phyloP scores from a whole-genome alignment of 2,888 invertebrate species.

The Leptogaster cylindrica region DNA sequence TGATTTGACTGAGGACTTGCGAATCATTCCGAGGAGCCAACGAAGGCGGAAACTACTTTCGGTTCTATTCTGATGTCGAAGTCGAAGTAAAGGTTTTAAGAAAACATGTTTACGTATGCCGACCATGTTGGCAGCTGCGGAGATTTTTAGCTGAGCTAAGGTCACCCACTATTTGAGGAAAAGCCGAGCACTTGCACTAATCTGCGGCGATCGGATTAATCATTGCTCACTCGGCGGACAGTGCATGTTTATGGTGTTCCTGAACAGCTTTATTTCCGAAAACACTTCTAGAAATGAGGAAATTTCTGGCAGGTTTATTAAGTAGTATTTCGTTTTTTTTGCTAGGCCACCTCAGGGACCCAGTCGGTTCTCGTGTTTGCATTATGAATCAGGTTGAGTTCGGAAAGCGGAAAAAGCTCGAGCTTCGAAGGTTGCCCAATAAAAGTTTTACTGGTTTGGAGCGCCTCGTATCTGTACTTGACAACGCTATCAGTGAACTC shows the following conservation, averaged over 20 bases:
- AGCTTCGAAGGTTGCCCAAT: neutral
- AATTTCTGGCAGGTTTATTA: neutral
- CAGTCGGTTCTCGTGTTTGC: too few relatives aligned
- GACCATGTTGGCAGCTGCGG: neutral
- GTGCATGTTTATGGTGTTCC: neutral
- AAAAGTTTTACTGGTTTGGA: neutral
- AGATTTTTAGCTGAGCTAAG: neutral
- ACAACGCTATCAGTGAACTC: slow-evolving; percentile 1
- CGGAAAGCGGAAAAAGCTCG: neutral
- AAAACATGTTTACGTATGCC: neutral
- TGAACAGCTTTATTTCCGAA: neutral
- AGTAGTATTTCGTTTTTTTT: too few relatives aligned
- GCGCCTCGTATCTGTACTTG: neutral
- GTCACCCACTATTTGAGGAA: slow-evolving; percentile 8
- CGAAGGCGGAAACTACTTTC: too few relatives aligned
- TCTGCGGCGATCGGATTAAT: too few relatives aligned
- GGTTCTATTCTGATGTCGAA: too few relatives aligned
- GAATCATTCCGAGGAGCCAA: too few relatives aligned
- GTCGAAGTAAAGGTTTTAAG: too few relatives aligned
- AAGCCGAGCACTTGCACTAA: neutral
- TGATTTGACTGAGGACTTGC: too few relatives aligned
- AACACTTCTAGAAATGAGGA: neutral
- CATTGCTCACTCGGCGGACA: neutral
- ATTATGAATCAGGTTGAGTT: neutral
- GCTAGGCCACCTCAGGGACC: too few relatives aligned